These are phyloP conservation scores for Hesperophylax magnus DNA, from an alignment of 1,140 invertebrate species.

Conservation along the genomic window DNA sequence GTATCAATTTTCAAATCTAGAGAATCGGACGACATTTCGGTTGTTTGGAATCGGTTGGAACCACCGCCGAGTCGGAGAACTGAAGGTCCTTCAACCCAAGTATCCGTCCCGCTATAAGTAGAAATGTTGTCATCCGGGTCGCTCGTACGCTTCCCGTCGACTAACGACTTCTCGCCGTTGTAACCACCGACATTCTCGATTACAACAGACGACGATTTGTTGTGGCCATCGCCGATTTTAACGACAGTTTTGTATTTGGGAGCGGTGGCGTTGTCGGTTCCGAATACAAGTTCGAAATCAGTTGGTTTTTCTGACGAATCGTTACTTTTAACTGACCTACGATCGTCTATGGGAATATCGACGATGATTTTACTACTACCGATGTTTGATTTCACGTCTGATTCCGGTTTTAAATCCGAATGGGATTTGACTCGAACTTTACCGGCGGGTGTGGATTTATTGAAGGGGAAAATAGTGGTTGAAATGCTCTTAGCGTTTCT, in stretches of 20 bases:
- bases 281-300: slow-evolving; percentile 10
- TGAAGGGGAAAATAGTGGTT: not conserved
- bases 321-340: not conserved
- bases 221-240: not conserved
- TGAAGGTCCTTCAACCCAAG: slow-evolving; percentile 34
- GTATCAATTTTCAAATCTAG: not conserved
- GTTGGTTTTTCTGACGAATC: not conserved
- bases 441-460: not conserved
- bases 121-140: not conserved
- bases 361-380: not conserved
- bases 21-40: not conserved
- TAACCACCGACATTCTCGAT: not conserved
- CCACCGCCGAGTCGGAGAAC: slow-evolving; percentile 27
- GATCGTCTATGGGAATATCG: not conserved
- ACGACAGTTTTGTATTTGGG: slow-evolving; percentile 27
- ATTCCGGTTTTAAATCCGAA: not conserved
- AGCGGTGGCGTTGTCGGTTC: not conserved
- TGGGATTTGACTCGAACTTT: not conserved
- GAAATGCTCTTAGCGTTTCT: not conserved
- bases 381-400: not conserved
- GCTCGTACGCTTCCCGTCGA: not conserved
- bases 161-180: not conserved
- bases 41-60: not conserved
- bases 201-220: not conserved
- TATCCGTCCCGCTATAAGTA: not conserved